Conservation (phyloP, 1,140 invertebrate genomes). For the Bicyclus anynana region DNA sequence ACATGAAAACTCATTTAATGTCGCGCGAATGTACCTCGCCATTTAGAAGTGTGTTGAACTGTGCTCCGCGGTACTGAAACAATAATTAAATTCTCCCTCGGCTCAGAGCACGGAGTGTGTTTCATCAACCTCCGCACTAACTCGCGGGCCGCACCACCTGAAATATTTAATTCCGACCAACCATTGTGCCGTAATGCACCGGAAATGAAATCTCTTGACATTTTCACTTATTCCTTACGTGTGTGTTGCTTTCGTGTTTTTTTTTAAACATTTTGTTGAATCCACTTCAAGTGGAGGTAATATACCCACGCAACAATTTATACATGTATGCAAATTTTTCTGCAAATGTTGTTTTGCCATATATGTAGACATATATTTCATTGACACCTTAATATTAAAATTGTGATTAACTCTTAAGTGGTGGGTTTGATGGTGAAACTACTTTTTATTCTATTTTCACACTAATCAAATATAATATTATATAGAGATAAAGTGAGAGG, state of each 20-base stretch:
- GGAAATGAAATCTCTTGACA: slow-evolving; percentile 64
- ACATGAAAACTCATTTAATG: slow-evolving; percentile 62
- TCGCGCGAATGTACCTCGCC: slow-evolving; percentile 57
- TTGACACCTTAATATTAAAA: too few relatives aligned
- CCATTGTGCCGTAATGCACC: slow-evolving; percentile 63
- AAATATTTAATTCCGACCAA: slow-evolving; percentile 71
- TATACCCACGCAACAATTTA: too few relatives aligned
- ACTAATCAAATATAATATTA: too few relatives aligned
- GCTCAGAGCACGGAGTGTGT: slow-evolving; percentile 55
- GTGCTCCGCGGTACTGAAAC: slow-evolving; percentile 51
- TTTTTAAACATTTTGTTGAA: too few relatives aligned
- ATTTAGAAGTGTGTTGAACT: slow-evolving; percentile 67
- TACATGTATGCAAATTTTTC: too few relatives aligned
- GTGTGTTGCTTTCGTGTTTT: background rate
- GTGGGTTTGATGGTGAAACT: too few relatives aligned
- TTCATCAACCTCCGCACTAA: slow-evolving; percentile 63
- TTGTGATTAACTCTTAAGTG: too few relatives aligned
- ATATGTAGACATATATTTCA: too few relatives aligned
- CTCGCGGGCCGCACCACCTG: slow-evolving; percentile 57
- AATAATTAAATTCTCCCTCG: slow-evolving; percentile 70
- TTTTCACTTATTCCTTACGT: slow-evolving; percentile 33
- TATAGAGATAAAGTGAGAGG: too few relatives aligned
- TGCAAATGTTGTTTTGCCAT: too few relatives aligned
- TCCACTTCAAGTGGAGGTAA: too few relatives aligned
- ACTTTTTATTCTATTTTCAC: too few relatives aligned